Base-by-base conservation (phyloP, 1,140 invertebrate species). In the Tetragonula clypearis region DNA sequence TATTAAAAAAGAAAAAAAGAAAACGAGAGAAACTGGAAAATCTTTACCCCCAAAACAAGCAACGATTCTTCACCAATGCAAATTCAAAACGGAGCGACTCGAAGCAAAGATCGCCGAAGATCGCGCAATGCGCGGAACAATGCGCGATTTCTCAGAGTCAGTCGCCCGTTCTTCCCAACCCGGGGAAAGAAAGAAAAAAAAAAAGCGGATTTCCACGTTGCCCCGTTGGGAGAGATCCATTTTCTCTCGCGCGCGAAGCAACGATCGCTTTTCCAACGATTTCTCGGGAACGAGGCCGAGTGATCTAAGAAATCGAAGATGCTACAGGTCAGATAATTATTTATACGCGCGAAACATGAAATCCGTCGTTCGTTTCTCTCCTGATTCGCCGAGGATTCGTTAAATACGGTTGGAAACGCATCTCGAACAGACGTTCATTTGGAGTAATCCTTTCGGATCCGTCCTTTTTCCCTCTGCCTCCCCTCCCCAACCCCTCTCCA, bases 351-450 rank as follows among this genome's bases (percentile, higher is more conserved):
- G 76, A 72, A 73, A 88, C 83, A 89, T 89, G 83, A 89, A 89
- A 86, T 88, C 85, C 79, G 53, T 73, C 81, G 3, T 35, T 35
- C 68, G 78, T 35, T 4, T 35, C 35, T 35, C 53, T 60, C 53
- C n/a, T 17, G 65, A 60, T 86, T 89, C 87, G 62, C 75, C 53
- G 6, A 49, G 41, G 41, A 49, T 49, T 49, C 41, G 87, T 88
- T 88, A 86, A 88, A 88, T 88, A 83, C 87, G 88, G 88, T 62
- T 72, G 81, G 81, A 87, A 77, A 85, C 88, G 88, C 87, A 78
- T 86, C 84, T 88, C 88, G 84, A 89, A 89, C 84, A 80, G 79
- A 88, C 80, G 82, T 90, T 90, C 89, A 89, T 90, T 90, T 85
- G 85, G 88, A 90, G 82, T 89, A 90, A 90, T 89, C 88, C 84